Evolutionary conservation across 2,113 vertebrate genomes (phyloP), one percentile per base, ranked within the genome.

Genomic region (Rana temporaria): DNA sequence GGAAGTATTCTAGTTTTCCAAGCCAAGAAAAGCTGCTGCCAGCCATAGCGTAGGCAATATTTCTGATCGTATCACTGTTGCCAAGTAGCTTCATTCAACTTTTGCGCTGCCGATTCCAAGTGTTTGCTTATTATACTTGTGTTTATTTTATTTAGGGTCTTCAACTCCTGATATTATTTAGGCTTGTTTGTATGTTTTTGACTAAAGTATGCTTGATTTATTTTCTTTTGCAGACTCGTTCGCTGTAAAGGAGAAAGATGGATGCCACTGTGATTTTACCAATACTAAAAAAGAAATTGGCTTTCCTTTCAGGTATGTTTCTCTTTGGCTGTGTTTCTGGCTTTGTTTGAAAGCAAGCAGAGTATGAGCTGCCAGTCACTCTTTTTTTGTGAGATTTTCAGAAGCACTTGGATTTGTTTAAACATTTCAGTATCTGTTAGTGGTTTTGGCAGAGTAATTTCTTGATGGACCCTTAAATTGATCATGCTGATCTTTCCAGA

Each of bases 231-330:
- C 90, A 94, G 93, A 88, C 79, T 82, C 84, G 80, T 20, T 26
- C 72, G 87, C 84, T 38, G 80, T 86, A 81, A 16, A 65, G 73
- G 84, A 88, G 75, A 87, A 91, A 82, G 79, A 98, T 97, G 97
- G 98, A 99, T 85, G 98, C 98, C 2, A 95, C 94, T 62, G 91
- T 85, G 89, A 98, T 99, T 89, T 85, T 99, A 87, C 93, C 96
- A 15, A 91, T 98, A 87, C 92, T 99, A 87, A 98, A 98, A 93
- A 99, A 99, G 91, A 98, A 96, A 75, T 90, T 99, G 86, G 98
- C 98, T 76, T 99, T 99, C 87, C 93, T 99, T 86, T 99, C 98
- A 94, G 98, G 98, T 99, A 95, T 1, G 12, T n/a, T 86, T 87
- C 87, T 20, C 70, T 16, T 76, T 12, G n/a, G n/a, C 53, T 55